Evolutionary conservation across 2,888 invertebrate genomes (phyloP).

Genomic region (Tachina grossa): DNA sequence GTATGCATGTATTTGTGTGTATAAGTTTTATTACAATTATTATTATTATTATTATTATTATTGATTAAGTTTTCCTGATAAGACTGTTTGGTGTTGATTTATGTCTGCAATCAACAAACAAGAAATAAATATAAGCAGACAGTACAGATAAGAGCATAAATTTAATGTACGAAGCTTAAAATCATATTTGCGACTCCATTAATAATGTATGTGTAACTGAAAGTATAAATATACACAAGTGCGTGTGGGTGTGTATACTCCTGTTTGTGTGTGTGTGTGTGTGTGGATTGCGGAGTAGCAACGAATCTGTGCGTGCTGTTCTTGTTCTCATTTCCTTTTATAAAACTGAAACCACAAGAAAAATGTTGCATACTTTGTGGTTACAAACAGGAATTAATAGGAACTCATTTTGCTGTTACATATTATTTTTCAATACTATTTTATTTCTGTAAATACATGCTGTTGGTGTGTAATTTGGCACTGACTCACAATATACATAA

Average conservation of each 20-base stretch:
- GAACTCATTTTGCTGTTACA: neutral
- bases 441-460: neutral
- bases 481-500: constrained; percentile 33
- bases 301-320: neutral
- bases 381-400: constrained; percentile 1
- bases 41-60: constrained; percentile 27
- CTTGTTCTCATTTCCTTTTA: constrained; percentile 8
- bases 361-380: constrained; percentile 56
- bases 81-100: constrained; percentile 50
- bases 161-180: constrained; percentile 24
- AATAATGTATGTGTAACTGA: neutral
- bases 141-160: constrained; percentile 10
- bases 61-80: constrained; percentile 41
- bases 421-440: constrained; percentile 22
- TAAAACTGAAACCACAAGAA: constrained; percentile 29
- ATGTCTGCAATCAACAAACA: constrained; percentile 30
- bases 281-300: neutral
- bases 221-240: neutral
- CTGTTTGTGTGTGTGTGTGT: neutral
- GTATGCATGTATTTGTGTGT: no score
- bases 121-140: constrained; percentile 15
- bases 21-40: constrained; percentile 8
- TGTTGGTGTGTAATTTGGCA: constrained; percentile 32
- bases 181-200: constrained; percentile 10
- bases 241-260: no score